These are phyloP conservation scores for Copsychus sechellarum DNA, from an alignment of 2,113 vertebrate genomes.

Conservation along the genomic window DNA sequence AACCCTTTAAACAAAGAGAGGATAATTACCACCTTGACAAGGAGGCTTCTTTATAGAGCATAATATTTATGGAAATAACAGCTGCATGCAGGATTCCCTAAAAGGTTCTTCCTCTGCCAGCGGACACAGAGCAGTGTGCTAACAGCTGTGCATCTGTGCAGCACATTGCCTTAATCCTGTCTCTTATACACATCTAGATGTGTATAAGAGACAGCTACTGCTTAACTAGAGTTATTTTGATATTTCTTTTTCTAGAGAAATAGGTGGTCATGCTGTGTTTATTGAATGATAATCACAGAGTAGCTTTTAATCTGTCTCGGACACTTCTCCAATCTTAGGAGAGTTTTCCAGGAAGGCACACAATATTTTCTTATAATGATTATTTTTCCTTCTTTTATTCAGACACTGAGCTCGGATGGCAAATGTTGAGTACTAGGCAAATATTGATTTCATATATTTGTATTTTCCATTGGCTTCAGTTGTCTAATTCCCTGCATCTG, in stretches of 20 bases:
- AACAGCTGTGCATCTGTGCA: background rate
- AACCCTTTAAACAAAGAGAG: background rate
- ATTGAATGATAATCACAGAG: accelerated
- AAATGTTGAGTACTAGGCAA: background rate
- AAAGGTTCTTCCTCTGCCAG: background rate
- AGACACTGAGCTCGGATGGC: background rate
- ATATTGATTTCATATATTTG: background rate
- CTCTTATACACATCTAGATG: too few species aligned
- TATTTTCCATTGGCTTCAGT: background rate
- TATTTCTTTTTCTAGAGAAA: background rate
- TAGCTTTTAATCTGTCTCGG: background rate
- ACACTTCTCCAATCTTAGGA: background rate
- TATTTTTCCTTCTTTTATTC: background rate
- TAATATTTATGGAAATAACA: background rate
- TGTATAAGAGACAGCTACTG: too few species aligned
- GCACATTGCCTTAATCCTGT: too few species aligned
- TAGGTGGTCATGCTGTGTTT: background rate
- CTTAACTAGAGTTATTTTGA: background rate
- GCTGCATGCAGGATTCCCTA: background rate
- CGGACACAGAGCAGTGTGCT: background rate
- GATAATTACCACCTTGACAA: background rate
- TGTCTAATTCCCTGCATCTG: background rate
- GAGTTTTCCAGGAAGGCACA: background rate
- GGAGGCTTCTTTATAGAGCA: background rate
- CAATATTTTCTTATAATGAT: background rate